phyloP scores from a whole-genome alignment of 2,888 invertebrate species.

The Heliconius sara region DNA sequence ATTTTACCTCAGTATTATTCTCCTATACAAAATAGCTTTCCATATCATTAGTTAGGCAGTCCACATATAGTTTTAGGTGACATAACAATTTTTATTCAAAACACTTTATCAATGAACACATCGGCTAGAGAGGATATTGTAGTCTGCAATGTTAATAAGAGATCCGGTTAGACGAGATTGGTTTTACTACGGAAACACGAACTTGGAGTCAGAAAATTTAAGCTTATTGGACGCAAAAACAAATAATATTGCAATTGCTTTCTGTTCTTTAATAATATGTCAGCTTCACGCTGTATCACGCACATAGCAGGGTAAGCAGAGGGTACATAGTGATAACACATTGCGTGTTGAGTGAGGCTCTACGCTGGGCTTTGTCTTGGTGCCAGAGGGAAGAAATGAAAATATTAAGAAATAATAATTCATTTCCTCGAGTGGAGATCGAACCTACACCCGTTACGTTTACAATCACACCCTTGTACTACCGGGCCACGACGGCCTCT shows the following conservation, averaged over 20 bases:
- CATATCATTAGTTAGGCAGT: background rate
- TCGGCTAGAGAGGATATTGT: constrained; percentile 33
- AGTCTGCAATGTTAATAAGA: constrained; percentile 50
- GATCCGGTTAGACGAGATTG: constrained; percentile 38
- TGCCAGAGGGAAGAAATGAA: too few relatives aligned
- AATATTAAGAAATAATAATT: too few relatives aligned
- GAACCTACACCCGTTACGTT: too few relatives aligned
- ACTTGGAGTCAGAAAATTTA: background rate
- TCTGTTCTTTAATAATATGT: background rate
- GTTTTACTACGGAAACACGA: constrained; percentile 25
- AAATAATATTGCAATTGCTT: background rate
- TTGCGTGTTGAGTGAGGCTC: too few relatives aligned
- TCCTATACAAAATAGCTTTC: background rate
- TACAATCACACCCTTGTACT: too few relatives aligned
- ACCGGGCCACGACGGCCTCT: too few relatives aligned
- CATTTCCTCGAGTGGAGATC: too few relatives aligned
- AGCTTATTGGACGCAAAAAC: background rate
- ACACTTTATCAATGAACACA: constrained; percentile 25
- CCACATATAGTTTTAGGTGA: background rate
- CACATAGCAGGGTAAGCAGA: too few relatives aligned
- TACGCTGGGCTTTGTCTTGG: too few relatives aligned
- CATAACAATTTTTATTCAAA: constrained; percentile 8
- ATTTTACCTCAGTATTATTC: background rate
- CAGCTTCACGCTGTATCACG: too few relatives aligned
- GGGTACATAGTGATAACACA: too few relatives aligned